Conservation (phyloP, 1,140 invertebrate species). For the Listronotus bonariensis region DNA sequence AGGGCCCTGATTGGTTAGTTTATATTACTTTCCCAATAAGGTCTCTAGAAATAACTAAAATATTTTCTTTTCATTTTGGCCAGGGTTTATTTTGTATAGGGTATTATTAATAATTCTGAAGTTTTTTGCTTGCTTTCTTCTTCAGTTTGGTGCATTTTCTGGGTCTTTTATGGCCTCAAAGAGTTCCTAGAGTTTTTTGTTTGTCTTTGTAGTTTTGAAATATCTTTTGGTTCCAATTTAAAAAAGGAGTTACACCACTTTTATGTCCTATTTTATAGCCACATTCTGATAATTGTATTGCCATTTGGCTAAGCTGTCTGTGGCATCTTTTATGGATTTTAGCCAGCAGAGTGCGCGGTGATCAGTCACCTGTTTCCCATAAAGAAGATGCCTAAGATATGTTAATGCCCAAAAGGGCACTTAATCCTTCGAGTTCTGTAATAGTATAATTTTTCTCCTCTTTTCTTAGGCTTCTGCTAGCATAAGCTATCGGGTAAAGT, state of each 20-base stretch:
- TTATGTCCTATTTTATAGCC: background rate
- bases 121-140: conserved; percentile 25
- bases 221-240: conserved; percentile 1
- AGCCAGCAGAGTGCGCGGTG: conserved; percentile 59
- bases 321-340: background rate
- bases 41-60: conserved; percentile 30
- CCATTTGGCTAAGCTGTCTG: too few species aligned
- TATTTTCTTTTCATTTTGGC: conserved; percentile 11
- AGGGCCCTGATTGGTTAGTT: conserved; percentile 21
- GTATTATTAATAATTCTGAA: conserved; percentile 22
- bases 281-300: too few species aligned
- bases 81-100: conserved; percentile 23
- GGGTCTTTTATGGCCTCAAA: conserved; percentile 12
- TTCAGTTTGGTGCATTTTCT: conserved; percentile 3
- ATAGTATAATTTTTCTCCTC: conserved; percentile 55
- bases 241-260: conserved; percentile 7
- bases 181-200: conserved; percentile 1
- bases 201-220: conserved; percentile 15
- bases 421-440: conserved; percentile 55
- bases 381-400: conserved; percentile 18
- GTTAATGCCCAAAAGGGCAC: conserved; percentile 47
- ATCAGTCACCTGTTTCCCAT: conserved; percentile 37
- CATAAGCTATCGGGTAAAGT: conserved; percentile 40
- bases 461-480: conserved; percentile 47
- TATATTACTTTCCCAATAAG: conserved; percentile 28